phyloP scores from a whole-genome alignment of 2,113 vertebrate genomes.

The Catagonus wagneri region DNA sequence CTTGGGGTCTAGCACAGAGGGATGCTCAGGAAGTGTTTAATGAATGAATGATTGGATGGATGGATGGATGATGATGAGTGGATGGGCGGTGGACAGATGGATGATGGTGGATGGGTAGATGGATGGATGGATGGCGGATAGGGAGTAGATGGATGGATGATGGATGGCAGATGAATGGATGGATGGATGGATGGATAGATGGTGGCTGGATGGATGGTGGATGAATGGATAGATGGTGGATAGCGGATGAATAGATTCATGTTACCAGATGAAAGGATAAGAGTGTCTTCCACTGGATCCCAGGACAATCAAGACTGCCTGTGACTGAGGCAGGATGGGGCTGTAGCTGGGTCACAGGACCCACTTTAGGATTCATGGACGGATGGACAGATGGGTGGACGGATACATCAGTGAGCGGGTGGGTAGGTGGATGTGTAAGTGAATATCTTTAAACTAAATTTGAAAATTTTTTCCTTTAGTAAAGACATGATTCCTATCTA shows the following conservation, averaged over 20 bases:
- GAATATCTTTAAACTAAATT: background rate
- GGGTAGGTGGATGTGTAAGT: background rate
- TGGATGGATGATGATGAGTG: background rate
- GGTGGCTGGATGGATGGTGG: no score
- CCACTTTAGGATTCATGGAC: background rate
- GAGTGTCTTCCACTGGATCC: background rate
- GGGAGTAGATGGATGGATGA: no score
- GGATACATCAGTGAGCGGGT: no score
- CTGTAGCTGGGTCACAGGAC: background rate
- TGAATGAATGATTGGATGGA: no score
- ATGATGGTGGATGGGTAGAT: background rate
- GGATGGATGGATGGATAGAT: background rate
- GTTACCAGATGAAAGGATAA: background rate
- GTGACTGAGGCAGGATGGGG: no score
- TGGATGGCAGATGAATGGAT: no score
- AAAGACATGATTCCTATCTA: background rate
- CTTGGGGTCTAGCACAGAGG: background rate
- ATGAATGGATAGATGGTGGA: background rate
- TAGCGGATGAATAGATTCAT: no score
- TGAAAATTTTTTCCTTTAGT: background rate
- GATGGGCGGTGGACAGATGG: background rate
- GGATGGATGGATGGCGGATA: background rate
- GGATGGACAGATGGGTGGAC: background rate
- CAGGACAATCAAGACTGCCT: background rate
- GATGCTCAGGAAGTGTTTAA: background rate